Evolutionary conservation across 2,797 vertebrate species (phyloP), one percentile per base, ranked within the genome.

Genomic region (Aselliscus stoliczkanus): DNA sequence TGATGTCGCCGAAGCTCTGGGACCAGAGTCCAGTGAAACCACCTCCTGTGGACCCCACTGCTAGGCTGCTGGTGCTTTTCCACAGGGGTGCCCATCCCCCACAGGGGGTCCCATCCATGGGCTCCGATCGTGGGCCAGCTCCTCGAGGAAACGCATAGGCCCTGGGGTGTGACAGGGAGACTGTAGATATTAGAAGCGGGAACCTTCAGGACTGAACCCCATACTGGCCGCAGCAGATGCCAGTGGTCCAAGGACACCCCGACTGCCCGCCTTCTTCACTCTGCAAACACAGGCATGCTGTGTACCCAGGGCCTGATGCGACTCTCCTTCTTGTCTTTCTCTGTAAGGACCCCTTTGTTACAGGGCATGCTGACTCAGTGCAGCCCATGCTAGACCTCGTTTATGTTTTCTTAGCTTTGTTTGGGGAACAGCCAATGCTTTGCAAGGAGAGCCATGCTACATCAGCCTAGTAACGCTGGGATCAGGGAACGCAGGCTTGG

Each of bases 251-350:
- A 91, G 92, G 93, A 96, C 91, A 96, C 83, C 84, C 5, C 62
- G 87, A 93, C 89, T 67, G 1, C 77, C 83, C 95, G 94, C 60
- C 73, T 96, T 69, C 75, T 69, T 94, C 50, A 27, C 85, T 88
- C 62, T 79, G 64, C 65, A 91, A 47, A 0, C 0, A 65, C 25
- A 62, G 62, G 54, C 65, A 84, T 9, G 1, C 15, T 83, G 37
- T 37, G 52, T 87, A 47, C 95, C 69, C 47, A 80, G 29, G 29
- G 87, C 69, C 18, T 69, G 39, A 70, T 93, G 6, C 9, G 70
- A 88, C 52, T n/a, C 52, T 58, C 47, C 54, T 47, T 44, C 7
- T 42, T 31, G 54, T 76, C 60, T 96, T 88, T 50, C 47, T 82
- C 50, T 56, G 17, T 25, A 80, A 92, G 39, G 15, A 37, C 6